phyloP scores from a whole-genome alignment of 2,797 vertebrate genomes.

The Intellagama lesueurii region DNA sequence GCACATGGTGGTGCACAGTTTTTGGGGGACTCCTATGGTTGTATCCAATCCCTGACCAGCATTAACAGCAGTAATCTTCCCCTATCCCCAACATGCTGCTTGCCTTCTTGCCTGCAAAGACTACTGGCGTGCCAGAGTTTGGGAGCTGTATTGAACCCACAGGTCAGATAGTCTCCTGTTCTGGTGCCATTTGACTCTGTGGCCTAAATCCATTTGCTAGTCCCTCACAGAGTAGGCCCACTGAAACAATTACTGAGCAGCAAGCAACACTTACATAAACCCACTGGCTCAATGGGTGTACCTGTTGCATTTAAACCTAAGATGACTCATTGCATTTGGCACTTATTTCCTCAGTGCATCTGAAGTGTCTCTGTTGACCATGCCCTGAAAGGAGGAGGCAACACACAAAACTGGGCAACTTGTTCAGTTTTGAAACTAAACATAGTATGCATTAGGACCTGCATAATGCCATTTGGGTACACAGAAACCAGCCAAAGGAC shows the following conservation, averaged over 20 bases:
- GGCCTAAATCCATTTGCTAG: too few relatives aligned
- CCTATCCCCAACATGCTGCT: too few relatives aligned
- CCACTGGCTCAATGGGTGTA: too few relatives aligned
- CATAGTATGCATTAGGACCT: not conserved
- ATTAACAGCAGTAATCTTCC: not conserved
- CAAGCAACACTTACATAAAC: too few relatives aligned
- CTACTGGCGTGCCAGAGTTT: not conserved
- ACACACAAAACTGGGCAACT: not conserved
- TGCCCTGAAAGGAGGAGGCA: not conserved
- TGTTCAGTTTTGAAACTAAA: not conserved
- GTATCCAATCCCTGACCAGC: not conserved
- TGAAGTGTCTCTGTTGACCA: not conserved
- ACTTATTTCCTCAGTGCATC: slow-evolving; percentile 38
- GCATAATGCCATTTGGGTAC: not conserved
- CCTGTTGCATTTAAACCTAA: too few relatives aligned
- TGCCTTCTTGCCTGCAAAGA: not conserved
- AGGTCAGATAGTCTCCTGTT: too few relatives aligned
- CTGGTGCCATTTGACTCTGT: too few relatives aligned
- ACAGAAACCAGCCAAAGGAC: not conserved
- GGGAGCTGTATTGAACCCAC: not conserved
- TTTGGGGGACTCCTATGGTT: too few relatives aligned
- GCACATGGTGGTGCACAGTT: too few relatives aligned
- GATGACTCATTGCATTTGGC: slow-evolving; percentile 56
- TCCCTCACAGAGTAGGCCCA: too few relatives aligned
- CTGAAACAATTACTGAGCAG: too few relatives aligned